Evolutionary conservation across 2,888 invertebrate genomes (phyloP), one percentile per base, ranked within the genome.

Genomic region (Drosophila nr. fundita): DNA sequence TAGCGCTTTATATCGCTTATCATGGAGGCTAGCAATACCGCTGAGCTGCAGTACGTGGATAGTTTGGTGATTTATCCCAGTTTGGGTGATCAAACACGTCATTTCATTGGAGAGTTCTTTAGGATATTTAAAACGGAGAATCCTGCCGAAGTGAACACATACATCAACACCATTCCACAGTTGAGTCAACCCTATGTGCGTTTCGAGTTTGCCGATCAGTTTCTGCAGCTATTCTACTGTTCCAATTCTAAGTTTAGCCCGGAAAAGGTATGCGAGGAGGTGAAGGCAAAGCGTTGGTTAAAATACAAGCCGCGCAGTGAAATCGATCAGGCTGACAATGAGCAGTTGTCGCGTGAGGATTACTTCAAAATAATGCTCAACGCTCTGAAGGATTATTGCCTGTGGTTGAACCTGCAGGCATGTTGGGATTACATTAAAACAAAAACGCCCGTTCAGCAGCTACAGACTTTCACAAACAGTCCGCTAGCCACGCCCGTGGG

Each of bases 1-100:
- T 36, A 93, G 93, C 91, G 92, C 4, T 89, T 87, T 24, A 76
- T 92, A 2, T 85, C 91, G 2, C 76, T 93, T 11, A 38, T 92
- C 5, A 85, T 91, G 70, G 91, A 92, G n/a, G 80, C 90, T 0
- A 92, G 91, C 60, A 92, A 91, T 58, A 87, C 91, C 0, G 85
- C 90, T 4, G 92, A 93, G 57, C 75, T 91, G 38, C 82, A 89
- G 65, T 87, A 84, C 34, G 80, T 73, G 4, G 82, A 87, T 0
- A 70, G 73, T 1, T 84, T 88, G 6, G 78, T 92, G 0, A 82
- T 80, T 7, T 93, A 91, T 78, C 93, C 93, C 1, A 74, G 68
- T 21, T 21, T 92, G 7, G 91, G 91, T 0, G 53, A 76, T 0
- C 83, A 85, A 29, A 91, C 92, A 0, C 80, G 80, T 21, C 76